These are phyloP conservation scores for Cydia fagiglandana DNA, from an alignment of 1,140 invertebrate species.

Conservation along the genomic window DNA sequence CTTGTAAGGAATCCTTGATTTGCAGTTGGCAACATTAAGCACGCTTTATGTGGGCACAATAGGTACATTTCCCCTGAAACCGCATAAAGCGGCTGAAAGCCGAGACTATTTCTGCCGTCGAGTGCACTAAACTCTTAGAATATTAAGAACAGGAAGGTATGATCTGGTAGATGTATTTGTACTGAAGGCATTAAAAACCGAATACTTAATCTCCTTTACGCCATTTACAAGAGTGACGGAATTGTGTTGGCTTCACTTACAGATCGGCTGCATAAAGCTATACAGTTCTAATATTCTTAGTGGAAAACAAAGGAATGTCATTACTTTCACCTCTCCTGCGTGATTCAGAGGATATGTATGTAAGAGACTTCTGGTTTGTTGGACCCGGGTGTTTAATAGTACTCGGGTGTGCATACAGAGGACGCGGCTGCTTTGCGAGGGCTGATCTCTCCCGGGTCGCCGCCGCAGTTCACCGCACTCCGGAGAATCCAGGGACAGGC, in stretches of 20 bases:
- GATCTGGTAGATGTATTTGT: too few relatives aligned
- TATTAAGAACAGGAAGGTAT: background rate
- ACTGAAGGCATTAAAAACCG: background rate
- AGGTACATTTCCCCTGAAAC: background rate
- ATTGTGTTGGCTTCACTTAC: too few relatives aligned
- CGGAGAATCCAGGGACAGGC: conserved; percentile 96
- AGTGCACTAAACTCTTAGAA: background rate
- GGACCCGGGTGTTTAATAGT: conserved; percentile 52
- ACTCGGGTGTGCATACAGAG: conserved; percentile 69
- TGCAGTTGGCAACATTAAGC: conserved; percentile 6
- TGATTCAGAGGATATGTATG: background rate
- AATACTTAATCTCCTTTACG: too few relatives aligned
- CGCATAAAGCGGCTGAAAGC: background rate
- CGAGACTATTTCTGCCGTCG: background rate
- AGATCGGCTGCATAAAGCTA: too few relatives aligned
- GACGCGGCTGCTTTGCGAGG: conserved; percentile 72
- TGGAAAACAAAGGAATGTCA: too few relatives aligned
- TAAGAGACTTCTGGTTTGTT: conserved; percentile 51
- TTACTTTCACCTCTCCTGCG: background rate
- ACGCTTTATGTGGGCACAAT: too few relatives aligned
- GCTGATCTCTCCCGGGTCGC: conserved; percentile 76
- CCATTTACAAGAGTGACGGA: too few relatives aligned
- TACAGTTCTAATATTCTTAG: too few relatives aligned
- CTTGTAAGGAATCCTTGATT: conserved; percentile 8
- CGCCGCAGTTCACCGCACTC: conserved; percentile 93